phyloP scores from a whole-genome alignment of 2,888 invertebrate species.

The Eupithecia subfuscata region DNA sequence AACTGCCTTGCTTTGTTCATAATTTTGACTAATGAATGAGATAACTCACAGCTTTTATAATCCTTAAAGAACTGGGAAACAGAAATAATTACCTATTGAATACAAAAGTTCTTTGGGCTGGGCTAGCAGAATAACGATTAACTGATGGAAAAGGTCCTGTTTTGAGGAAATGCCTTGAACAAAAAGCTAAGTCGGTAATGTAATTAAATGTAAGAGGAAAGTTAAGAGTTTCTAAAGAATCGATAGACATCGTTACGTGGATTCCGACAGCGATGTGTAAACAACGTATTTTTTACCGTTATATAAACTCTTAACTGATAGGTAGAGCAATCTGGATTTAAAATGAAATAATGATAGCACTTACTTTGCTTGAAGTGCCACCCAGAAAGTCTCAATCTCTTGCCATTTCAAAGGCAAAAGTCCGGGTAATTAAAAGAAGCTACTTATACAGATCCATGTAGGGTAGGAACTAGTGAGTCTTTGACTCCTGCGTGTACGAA shows the following conservation, averaged over 20 bases:
- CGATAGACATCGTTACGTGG: constrained; percentile 20
- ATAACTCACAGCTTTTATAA: background rate
- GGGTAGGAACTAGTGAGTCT: constrained; percentile 19
- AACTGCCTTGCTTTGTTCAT: background rate
- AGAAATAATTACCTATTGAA: background rate
- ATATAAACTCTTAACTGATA: background rate
- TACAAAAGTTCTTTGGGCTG: background rate
- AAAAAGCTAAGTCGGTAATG: constrained; percentile 41
- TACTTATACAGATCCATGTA: background rate
- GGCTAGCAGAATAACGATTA: constrained; percentile 11
- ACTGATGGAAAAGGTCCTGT: constrained; percentile 1
- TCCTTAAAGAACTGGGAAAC: background rate
- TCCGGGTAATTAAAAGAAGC: background rate
- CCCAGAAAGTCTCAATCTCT: background rate
- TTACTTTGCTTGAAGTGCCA: background rate
- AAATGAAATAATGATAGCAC: background rate
- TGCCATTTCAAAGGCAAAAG: background rate
- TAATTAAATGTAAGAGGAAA: constrained; percentile 64
- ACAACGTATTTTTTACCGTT: constrained; percentile 59
- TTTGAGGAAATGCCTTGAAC: constrained; percentile 18
- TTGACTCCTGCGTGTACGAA: constrained; percentile 50
- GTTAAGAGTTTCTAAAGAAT: constrained; percentile 47
- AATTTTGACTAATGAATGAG: background rate
- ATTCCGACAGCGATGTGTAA: constrained; percentile 48
- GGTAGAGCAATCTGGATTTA: background rate